phyloP scores from a whole-genome alignment of 2,113 vertebrate species.

The Rhynchopsitta pachyrhyncha region DNA sequence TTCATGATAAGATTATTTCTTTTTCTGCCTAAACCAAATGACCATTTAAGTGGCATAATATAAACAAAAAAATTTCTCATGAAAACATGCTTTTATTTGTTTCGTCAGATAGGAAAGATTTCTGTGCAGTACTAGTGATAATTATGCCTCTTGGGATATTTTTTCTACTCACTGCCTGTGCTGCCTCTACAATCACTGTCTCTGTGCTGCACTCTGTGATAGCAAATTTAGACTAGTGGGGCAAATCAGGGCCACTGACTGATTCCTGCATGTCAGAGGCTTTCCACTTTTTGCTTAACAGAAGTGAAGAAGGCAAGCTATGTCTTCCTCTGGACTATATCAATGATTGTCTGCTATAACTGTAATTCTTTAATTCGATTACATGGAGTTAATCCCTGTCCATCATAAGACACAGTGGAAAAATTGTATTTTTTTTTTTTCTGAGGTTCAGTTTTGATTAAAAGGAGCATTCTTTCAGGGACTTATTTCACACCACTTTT shows the following conservation, averaged over 20 bases:
- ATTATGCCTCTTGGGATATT: slow-evolving; percentile 12
- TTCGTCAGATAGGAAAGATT: background rate
- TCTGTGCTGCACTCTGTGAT: background rate
- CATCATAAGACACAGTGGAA: background rate
- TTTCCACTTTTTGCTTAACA: background rate
- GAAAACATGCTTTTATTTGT: background rate
- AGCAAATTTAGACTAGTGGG: background rate
- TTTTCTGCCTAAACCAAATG: background rate
- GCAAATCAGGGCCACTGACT: background rate
- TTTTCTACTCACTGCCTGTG: background rate
- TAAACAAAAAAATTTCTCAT: background rate
- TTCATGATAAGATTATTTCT: background rate
- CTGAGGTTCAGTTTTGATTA: background rate
- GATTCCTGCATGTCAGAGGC: background rate
- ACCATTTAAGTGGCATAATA: background rate
- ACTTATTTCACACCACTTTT: background rate
- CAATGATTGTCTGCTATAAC: background rate
- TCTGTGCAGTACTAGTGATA: background rate
- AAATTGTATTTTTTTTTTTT: background rate
- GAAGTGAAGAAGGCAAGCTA: background rate
- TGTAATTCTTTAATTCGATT: background rate
- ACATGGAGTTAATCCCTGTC: background rate
- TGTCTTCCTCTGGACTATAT: background rate
- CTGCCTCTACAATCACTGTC: background rate
- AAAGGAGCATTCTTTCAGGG: background rate